These are phyloP conservation scores for Drosophila nr. perissopoda DNA, from an alignment of 2,888 invertebrate species.

Conservation along the genomic window DNA sequence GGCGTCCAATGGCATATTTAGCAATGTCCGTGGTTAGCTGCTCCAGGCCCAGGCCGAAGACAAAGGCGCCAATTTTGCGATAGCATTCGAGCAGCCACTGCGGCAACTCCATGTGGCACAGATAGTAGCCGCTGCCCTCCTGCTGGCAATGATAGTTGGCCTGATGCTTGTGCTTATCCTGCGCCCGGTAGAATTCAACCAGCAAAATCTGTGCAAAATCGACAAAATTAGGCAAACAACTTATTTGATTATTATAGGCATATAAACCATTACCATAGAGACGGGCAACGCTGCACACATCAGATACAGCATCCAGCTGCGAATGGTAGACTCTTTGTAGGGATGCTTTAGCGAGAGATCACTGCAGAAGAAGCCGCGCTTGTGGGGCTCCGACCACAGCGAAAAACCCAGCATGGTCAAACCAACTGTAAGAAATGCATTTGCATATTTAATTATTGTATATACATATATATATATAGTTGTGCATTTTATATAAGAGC, in stretches of 20 bases:
- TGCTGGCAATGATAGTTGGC: slow-evolving; percentile 68
- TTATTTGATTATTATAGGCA: neutral
- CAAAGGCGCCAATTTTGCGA: slow-evolving; percentile 91
- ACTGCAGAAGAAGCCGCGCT: slow-evolving; percentile 97
- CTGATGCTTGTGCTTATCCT: slow-evolving; percentile 39
- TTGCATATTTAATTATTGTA: neutral
- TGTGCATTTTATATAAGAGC: neutral
- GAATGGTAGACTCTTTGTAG: slow-evolving; percentile 92
- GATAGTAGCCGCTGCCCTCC: slow-evolving; percentile 86
- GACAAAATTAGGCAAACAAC: neutral
- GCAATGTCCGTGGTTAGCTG: slow-evolving; percentile 96
- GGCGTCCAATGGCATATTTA: slow-evolving; percentile 96
- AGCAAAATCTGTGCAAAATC: slow-evolving; percentile 87
- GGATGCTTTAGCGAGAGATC: slow-evolving; percentile 96
- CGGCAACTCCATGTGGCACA: slow-evolving; percentile 87
- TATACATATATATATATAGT: neutral
- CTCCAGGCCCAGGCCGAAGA: slow-evolving; percentile 93
- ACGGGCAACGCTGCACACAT: slow-evolving; percentile 91
- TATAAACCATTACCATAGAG: slow-evolving; percentile 88
- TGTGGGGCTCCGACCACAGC: slow-evolving; percentile 90
- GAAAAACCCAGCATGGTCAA: slow-evolving; percentile 90
- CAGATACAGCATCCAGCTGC: slow-evolving; percentile 91
- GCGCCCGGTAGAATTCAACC: slow-evolving; percentile 88
- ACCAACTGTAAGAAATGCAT: slow-evolving; percentile 87
- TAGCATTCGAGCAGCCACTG: slow-evolving; percentile 91